Conservation (phyloP, 2,888 invertebrate genomes). For the Dryadula phaetusa region DNA sequence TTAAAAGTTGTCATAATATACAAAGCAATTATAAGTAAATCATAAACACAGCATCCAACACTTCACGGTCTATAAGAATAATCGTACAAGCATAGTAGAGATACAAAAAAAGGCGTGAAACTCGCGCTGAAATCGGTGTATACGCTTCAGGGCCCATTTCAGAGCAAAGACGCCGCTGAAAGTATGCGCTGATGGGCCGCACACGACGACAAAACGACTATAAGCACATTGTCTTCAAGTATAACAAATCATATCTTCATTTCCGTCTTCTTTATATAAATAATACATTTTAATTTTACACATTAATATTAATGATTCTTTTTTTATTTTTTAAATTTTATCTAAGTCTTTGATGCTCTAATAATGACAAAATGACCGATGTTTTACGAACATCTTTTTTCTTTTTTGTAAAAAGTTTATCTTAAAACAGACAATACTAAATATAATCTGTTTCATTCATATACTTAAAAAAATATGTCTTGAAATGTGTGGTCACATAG, state of each 20-base stretch:
- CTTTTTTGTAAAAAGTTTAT: no score
- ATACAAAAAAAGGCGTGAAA: constrained; percentile 78
- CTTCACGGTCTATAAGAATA: constrained; percentile 71
- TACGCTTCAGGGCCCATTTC: constrained; percentile 78
- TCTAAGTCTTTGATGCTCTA: no score
- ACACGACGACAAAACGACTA: constrained; percentile 61
- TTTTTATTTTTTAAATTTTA: no score
- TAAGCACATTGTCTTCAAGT: constrained; percentile 36
- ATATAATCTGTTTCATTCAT: no score
- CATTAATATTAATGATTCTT: neutral
- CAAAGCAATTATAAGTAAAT: constrained; percentile 51
- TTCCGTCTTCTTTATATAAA: constrained; percentile 27
- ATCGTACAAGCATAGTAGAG: constrained; percentile 61
- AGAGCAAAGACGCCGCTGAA: constrained; percentile 75
- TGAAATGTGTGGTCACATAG: no score
- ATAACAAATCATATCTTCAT: constrained; percentile 39
- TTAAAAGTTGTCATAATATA: constrained; percentile 6
- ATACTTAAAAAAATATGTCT: no score
- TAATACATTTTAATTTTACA: neutral
- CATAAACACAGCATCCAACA: constrained; percentile 68
- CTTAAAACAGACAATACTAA: no score
- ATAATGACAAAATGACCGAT: no score
- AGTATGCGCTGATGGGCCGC: constrained; percentile 73
- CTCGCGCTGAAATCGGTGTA: constrained; percentile 70
- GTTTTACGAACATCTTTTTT: no score